Evolutionary conservation across 2,113 vertebrate species (phyloP).

Genomic region (Macroglossus sobrinus): DNA sequence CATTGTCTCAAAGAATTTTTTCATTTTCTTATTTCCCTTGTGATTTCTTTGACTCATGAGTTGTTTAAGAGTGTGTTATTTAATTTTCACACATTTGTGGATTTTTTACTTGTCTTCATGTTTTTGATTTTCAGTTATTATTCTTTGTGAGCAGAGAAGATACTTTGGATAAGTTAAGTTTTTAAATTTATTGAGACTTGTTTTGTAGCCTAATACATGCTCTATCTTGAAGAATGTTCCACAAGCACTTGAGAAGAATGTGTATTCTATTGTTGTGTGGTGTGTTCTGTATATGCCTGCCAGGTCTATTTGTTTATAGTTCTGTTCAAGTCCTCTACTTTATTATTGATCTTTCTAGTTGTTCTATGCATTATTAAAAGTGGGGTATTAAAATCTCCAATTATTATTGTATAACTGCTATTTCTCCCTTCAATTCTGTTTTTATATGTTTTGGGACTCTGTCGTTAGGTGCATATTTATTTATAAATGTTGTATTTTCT

Average conservation of each 20-base stretch:
- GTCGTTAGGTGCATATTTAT: background rate
- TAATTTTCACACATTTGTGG: background rate
- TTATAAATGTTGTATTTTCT: background rate
- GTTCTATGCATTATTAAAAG: background rate
- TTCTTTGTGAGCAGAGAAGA: background rate
- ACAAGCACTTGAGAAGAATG: background rate
- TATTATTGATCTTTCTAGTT: background rate
- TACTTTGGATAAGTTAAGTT: background rate
- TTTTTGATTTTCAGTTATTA: background rate
- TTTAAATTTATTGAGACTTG: background rate
- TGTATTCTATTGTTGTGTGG: background rate
- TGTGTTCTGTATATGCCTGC: background rate
- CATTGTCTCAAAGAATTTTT: background rate
- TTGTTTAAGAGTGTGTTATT: background rate
- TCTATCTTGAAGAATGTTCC: background rate
- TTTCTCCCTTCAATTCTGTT: background rate
- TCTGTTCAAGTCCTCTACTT: background rate
- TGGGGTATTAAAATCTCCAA: background rate
- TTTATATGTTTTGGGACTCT: background rate
- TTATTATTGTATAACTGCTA: background rate
- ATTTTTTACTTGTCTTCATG: background rate
- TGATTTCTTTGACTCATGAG: background rate
- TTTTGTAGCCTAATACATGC: background rate
- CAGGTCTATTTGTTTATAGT: background rate
- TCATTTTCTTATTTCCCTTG: background rate